Evolutionary conservation across 1,140 invertebrate species (phyloP), one percentile per base, ranked within the genome.

Genomic region (Zaprionus ornatus): DNA sequence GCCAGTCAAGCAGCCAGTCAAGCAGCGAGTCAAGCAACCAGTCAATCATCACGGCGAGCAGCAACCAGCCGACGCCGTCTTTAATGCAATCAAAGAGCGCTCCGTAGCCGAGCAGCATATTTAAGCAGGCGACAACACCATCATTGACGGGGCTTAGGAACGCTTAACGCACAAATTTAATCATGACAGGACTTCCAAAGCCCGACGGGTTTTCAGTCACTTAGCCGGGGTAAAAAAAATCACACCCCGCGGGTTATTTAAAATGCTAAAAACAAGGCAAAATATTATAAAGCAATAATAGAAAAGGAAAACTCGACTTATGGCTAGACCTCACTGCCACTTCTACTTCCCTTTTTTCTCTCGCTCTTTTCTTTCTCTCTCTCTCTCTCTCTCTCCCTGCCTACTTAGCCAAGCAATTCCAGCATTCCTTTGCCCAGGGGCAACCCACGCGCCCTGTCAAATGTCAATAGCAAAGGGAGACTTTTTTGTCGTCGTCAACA

Each of bases 161-260:
- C 73, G 82, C 77, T 83, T 88, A 81, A 81, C 72, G 61, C 75
- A 76, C 80, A 90, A 90, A 91, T 90, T 90, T 91, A 81, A 90
- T 90, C 88, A 90, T 65, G 71, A 64, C 70, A 72, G 55, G 50
- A 69, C 69, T 61, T 35, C 23, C 27, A 32, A 35, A 56, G 29
- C 59, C 48, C 68, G 37, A 37, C 35, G 74, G 54, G 60, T 63
- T 66, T 57, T 56, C 59, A 76, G 61, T 25, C 21, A 48, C 76
- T 82, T 57, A 69, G 80, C 70, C 54, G 42, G 21, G 29, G 9
- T 60, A 50, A 66, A 67, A 72, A 87, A 77, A 90, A 85, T 82
- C 72, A 77, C 88, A 91, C 84, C 84, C 84, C 84, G 81, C 88
- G 83, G 88, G 90, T 80, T 91, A 85, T 88, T 91, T 91, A 66